Percentiles rank a stretch among this genome's conserved stretches.
These are phyloP conservation scores for Misgurnus mizolepis DNA, from an alignment of 2,113 vertebrate species.

Conservation along the genomic window DNA sequence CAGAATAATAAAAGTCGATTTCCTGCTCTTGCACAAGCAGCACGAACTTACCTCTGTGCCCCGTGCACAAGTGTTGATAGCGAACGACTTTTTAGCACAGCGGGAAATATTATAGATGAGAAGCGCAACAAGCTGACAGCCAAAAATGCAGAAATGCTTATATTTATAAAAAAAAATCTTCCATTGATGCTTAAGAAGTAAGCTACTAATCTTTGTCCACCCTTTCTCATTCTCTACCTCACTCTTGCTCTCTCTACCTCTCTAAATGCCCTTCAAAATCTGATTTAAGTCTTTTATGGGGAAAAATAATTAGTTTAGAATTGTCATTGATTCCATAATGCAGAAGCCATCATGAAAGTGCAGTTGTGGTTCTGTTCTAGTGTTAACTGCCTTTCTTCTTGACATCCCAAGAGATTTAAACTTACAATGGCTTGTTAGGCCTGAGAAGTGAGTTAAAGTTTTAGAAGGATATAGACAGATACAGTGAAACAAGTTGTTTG, in stretches of 20 bases:
- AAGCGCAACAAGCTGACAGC: background rate
- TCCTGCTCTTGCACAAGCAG: background rate
- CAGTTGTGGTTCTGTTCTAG: background rate
- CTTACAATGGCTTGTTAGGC: background rate
- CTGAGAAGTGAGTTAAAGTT: background rate
- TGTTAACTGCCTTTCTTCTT: background rate
- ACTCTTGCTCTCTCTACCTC: background rate
- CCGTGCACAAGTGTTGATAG: background rate
- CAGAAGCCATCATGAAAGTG: background rate
- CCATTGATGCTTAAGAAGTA: background rate
- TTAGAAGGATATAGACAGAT: background rate
- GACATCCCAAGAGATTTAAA: background rate
- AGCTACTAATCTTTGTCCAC: background rate
- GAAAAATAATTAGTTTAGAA: background rate
- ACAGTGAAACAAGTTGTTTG: too few relatives aligned
- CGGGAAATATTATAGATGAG: background rate
- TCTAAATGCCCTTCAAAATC: background rate
- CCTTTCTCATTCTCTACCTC: background rate
- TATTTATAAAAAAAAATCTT: background rate
- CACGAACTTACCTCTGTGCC: background rate
- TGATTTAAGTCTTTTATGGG: background rate
- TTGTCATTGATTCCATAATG: background rate
- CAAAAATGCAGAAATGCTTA: background rate
- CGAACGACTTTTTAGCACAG: slow-evolving; percentile 1
- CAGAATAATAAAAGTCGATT: background rate